Base-by-base conservation (phyloP, 1,140 invertebrate species). In the Lerema accius region DNA sequence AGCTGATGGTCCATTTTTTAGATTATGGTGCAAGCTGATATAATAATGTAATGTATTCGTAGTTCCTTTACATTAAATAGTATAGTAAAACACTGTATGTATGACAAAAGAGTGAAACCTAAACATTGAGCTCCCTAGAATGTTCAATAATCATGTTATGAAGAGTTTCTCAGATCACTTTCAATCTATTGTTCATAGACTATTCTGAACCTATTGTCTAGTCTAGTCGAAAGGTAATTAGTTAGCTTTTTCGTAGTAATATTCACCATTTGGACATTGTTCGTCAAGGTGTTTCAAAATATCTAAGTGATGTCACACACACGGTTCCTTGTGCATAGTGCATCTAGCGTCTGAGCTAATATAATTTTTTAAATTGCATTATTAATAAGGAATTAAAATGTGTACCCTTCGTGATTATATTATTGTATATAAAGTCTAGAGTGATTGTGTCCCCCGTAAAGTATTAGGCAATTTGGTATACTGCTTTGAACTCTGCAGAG, bases 371-470 rank as follows among this genome's bases (percentile, higher is more conserved):
- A 63, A 62, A 67, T 69, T 68, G 66, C 53, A 67, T 63, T 64
- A 63, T n/a, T n/a, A n/a, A 68, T 68, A 73, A 76, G 65, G 61
- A 60, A 68, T 71, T 77, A 75, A 64, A 73, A 85, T 76, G 73
- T 86, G 71, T 81, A 81, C 62, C 71, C 72, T 80, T 75, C 68
- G 73, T 82, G 76, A 74, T 71, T 84, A 67, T 77, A 66, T 64
- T 72, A 83, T 81, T 89, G 84, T 86, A 86, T 85, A 89, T 86
- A 88, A 55, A 79, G 43, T 73, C 60, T 88, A 86, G 84, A 78
- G 81, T 86, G 84, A 79, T 80, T 79, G 76, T 80, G n/a, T n/a
- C 71, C 76, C 82, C 69, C 60, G 63, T 77, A 67, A 71, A 72
- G 68, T 72, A 76, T 84, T 89, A 86, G 81, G 70, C 78, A 73